Evolutionary conservation across 2,797 vertebrate species (phyloP), one percentile per base, ranked within the genome.

Genomic region (Tapera naevia): DNA sequence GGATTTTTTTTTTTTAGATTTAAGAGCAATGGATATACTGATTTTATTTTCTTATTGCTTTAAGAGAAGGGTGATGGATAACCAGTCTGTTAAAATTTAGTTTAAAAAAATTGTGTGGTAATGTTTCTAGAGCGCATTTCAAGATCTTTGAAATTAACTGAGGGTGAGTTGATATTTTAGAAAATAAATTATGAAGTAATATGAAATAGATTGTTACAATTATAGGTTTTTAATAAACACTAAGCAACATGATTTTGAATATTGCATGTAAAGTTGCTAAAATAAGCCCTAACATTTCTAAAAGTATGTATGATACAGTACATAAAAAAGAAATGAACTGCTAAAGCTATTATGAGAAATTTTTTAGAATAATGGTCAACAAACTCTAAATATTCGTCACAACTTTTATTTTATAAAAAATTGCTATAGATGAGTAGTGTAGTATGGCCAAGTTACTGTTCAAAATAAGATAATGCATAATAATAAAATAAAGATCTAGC

Each of bases 11-110:
- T 45, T 43, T 33, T 48, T 41, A 35, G 17, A 45, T 56, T 57
- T 91, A 51, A 86, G 53, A 89, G 28, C 76, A 76, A 58, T 25
- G 7, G 25, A 64, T 92, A 88, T 60, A 10, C 25, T 54, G 41
- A 60, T 72, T 86, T 93, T 80, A 80, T 96, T 91, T 70, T 87
- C 50, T 81, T 75, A 82, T 2, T 95, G 17, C 35, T 88, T 86
- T 74, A 83, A 46, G 43, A 35, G 22, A 37, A 32, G 72, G 10
- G 5, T 86, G 62, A 24, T 50, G 45, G 80, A 80, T 96, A 94
- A 76, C 46, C 60, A 89, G 25, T 69, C 50, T 91, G n/a, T 66
- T 81, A 86, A 79, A 94, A 82, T 84, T 79, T 96, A 94, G 75
- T 93, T 90, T 58, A 23, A 86, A 83, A 92, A 58, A 86, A 48